These are phyloP conservation scores for Zaprionus tsacasi DNA, from an alignment of 1,140 invertebrate genomes.

Conservation along the genomic window DNA sequence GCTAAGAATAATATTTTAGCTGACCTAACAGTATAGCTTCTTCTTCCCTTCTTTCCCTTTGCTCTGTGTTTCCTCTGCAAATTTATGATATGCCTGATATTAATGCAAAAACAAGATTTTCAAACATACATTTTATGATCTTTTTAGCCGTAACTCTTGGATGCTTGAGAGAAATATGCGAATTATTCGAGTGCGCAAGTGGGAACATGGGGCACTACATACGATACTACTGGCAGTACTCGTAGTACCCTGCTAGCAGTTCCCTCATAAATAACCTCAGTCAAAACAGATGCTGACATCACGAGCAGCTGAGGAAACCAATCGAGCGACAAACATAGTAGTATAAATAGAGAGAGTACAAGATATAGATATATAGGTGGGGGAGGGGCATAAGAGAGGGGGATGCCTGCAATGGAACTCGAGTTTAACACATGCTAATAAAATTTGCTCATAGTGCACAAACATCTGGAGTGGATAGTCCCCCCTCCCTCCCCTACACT, in stretches of 20 bases:
- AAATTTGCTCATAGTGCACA: constrained; percentile 16
- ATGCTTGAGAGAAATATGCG: neutral
- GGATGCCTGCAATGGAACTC: constrained; percentile 20
- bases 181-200: constrained; percentile 1
- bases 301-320: constrained; percentile 39
- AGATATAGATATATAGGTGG: no score
- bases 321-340: constrained; percentile 36
- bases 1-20: no score
- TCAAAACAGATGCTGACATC: constrained; percentile 48
- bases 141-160: constrained; percentile 2
- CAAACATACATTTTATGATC: constrained; percentile 2
- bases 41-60: neutral
- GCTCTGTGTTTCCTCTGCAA: neutral
- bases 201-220: constrained; percentile 3
- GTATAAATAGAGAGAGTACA: neutral
- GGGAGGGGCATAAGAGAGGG: neutral
- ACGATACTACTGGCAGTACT: neutral
- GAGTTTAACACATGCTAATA: constrained; percentile 38
- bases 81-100: neutral
- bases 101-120: neutral
- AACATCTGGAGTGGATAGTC: constrained; percentile 32
- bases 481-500: no score
- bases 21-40: no score
- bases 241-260: neutral
- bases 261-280: constrained; percentile 37